A percentile compares a stretch with the other conserved stretches of the same genome.
Conservation (phyloP, 1,140 invertebrate genomes). For the Procambarus clarkii region DNA sequence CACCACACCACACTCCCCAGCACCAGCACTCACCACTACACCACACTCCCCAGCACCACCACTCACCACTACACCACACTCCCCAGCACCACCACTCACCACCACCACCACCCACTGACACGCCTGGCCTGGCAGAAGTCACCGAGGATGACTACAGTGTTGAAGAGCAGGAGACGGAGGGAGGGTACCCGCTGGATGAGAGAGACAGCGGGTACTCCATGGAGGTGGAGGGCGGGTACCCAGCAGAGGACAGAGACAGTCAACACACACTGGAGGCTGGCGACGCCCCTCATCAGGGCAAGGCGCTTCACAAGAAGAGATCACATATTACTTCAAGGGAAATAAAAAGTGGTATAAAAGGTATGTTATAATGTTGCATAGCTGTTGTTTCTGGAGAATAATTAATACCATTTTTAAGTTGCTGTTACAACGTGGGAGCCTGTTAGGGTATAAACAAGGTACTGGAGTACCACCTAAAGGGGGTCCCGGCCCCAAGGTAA, state of each 20-base stretch:
- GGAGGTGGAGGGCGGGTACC: slow-evolving; percentile 7
- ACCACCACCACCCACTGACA: not conserved
- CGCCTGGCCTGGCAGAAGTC: not conserved
- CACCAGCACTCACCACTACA: too few relatives aligned
- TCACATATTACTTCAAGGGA: not conserved
- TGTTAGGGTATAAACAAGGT: too few relatives aligned
- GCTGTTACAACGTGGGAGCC: too few relatives aligned
- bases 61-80: not conserved
- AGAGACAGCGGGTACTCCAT: slow-evolving; percentile 34
- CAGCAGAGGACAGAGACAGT: not conserved
- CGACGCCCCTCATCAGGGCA: not conserved
- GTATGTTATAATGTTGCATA: not conserved
- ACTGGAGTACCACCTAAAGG: too few relatives aligned
- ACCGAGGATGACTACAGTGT: not conserved
- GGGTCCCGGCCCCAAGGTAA: too few relatives aligned
- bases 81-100: not conserved
- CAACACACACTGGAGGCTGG: not conserved
- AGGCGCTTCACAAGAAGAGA: not conserved
- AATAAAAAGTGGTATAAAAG: not conserved
- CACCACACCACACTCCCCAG: too few relatives aligned
- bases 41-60: not conserved
- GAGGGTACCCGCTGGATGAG: not conserved
- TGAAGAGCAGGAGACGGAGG: not conserved
- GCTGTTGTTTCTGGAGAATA: too few relatives aligned
- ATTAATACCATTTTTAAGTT: too few relatives aligned